phyloP scores from a whole-genome alignment of 2,113 vertebrate species.

The Sceloporus undulatus region DNA sequence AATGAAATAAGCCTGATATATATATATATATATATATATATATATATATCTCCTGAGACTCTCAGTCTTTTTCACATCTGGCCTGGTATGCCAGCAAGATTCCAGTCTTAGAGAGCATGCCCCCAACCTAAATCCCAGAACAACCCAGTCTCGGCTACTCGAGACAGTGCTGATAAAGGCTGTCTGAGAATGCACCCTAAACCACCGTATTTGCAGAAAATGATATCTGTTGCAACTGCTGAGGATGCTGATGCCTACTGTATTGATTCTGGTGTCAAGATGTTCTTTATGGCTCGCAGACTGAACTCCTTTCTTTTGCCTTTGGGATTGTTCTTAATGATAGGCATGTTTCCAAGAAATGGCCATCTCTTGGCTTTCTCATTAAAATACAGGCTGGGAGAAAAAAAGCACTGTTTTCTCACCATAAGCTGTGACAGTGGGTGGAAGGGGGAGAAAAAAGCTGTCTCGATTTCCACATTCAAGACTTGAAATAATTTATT shows the following conservation, averaged over 20 bases:
- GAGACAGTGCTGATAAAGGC: neutral
- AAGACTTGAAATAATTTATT: slow-evolving; percentile 39
- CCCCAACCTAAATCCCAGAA: neutral
- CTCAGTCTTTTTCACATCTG: no score
- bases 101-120: neutral
- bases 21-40: no score
- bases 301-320: slow-evolving; percentile 25
- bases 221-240: neutral
- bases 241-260: neutral
- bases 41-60: no score
- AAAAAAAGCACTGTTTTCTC: slow-evolving; percentile 28
- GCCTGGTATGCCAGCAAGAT: no score
- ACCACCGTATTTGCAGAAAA: neutral
- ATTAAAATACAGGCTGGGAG: slow-evolving; percentile 55
- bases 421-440: slow-evolving; percentile 38
- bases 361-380: slow-evolving; percentile 53
- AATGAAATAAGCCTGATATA: no score
- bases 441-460: slow-evolving; percentile 29
- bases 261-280: slow-evolving; percentile 25
- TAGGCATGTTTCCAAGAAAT: slow-evolving; percentile 35
- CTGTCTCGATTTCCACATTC: slow-evolving; percentile 18
- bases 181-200: neutral
- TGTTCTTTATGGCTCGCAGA: slow-evolving; percentile 20
- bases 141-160: neutral
- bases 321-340: slow-evolving; percentile 60